Base-by-base conservation (phyloP, 2,888 invertebrate genomes). In the Hyles lineata region DNA sequence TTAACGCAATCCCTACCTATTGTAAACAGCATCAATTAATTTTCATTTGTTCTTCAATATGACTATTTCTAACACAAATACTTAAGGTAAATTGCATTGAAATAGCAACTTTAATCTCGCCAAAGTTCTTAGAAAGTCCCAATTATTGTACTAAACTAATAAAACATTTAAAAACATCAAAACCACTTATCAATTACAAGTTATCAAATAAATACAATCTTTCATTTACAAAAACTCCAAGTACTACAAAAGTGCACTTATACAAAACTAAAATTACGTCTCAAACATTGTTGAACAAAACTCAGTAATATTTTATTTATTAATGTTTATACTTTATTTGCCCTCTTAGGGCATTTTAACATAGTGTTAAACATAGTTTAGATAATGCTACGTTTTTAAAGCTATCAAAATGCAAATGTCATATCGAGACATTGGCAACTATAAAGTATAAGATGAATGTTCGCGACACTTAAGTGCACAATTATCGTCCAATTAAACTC, bases 231-330 rank as follows among this genome's bases (percentile, higher is more conserved):
- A 62, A 71, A 71, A 19, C 43, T 50, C 32, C 43, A 61, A 71
- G 50, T 17, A 29, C 21, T 55, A 61, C 32, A 70, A 73, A 73
- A 61, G 50, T 61, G 50, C 23, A 73, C 59, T 73, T 58, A 71
- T 59, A 71, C 52, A 70, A 71, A 74, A 71, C 60, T 73, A 71
- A 63, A 32, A 32, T 71, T 63, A 71, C n/a, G 11, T 71, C n/a
- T 71, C 61, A 71, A 71, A 62, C 52, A 17, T 62, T 29, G 32
- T 52, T 52, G 21, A 67, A 23, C 43, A 50, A 50, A 50, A 21
- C 23, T 67, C 50, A 25, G 23, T 23, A 15, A 43, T 43, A 67
- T 50, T 50, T 63, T 43, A 35, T 8, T 32, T 35, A 32, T 35
- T 35, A 63, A 11, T 63, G 43, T 63, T 19, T 63, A 43, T 43